Evolutionary conservation across 2,113 vertebrate genomes (phyloP).

Genomic region (Thunnus thynnus): DNA sequence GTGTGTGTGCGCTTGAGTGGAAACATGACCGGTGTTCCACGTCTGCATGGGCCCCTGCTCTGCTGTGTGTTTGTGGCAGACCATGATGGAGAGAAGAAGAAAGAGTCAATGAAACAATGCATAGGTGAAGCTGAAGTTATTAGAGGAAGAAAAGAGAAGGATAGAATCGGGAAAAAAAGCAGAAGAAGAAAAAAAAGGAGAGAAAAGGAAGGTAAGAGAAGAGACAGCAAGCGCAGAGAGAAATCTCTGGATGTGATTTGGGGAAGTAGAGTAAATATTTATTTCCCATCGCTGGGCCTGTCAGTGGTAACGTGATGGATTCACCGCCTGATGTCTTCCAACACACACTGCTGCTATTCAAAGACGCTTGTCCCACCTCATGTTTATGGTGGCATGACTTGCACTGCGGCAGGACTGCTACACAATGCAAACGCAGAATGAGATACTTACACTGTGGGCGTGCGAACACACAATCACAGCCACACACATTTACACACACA

Average conservation of each 20-base stretch:
- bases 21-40: slow-evolving; percentile 67
- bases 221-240: slow-evolving; percentile 44
- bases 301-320: slow-evolving; percentile 81
- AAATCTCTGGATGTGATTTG: slow-evolving; percentile 83
- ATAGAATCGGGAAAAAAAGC: background rate
- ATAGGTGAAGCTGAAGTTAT: slow-evolving; percentile 32
- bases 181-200: slow-evolving; percentile 7
- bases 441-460: slow-evolving; percentile 63
- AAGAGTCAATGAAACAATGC: background rate
- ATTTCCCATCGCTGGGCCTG: slow-evolving; percentile 79
- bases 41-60: slow-evolving; percentile 38
- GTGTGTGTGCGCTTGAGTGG: slow-evolving; percentile 48
- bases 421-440: slow-evolving; percentile 71
- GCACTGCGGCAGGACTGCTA: slow-evolving; percentile 57
- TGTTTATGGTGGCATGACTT: slow-evolving; percentile 77
- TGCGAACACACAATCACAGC: slow-evolving; percentile 36
- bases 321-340: slow-evolving; percentile 75
- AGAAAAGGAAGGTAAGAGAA: slow-evolving; percentile 29
- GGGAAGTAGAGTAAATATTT: slow-evolving; percentile 82
- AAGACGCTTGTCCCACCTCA: slow-evolving; percentile 62
- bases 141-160: background rate
- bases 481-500: slow-evolving; percentile 38
- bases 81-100: slow-evolving; percentile 34
- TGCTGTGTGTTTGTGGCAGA: slow-evolving; percentile 17
- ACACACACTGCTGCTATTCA: slow-evolving; percentile 75